Evolutionary conservation across 1,140 invertebrate genomes (phyloP), one percentile per base, ranked within the genome.

Genomic region (Globodera ellingtonae): DNA sequence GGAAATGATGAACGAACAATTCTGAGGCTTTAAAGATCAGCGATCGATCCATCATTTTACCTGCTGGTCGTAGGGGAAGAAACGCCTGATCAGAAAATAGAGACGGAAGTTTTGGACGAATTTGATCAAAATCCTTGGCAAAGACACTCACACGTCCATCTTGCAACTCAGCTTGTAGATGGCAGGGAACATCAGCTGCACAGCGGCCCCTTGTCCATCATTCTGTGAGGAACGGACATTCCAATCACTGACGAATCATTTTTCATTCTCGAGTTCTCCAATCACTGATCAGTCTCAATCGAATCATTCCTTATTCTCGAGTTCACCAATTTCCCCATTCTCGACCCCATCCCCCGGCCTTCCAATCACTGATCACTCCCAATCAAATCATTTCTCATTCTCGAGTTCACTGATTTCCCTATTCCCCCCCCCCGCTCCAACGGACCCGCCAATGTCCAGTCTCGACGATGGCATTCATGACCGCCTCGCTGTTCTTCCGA

Each of bases 131-230:
- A 35, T 35, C 35, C 35, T 35, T 35, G 35, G 35, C 35, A 35
- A 35, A 35, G 24, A 77, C 52, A 48, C 83, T 83, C 76, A 85
- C 73, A 87, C 87, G 76, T 88, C 87, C 88, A 88, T 89, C 67
- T 80, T 79, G 76, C 87, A 88, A 21, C 83, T 89, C 15, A 88
- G 71, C 47, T 84, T 87, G 75, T 88, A 88, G 59, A 88, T 88
- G n/a, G 87, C 87, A 5, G 87, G 87, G 75, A 88, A 88, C 88
- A 88, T 89, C 21, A 89, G 72, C 70, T 89, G 86, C 24, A 88
- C 84, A 15, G 62, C 35, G 4, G 86, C 86, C 6, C 86, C 84
- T 67, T 70, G 47, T 6, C 70, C 79, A 70, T 78, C 83, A 7
- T 76, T 66, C 59, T 70, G 35, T 24, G 69, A 62, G 15, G 81